Base-by-base conservation (phyloP, 2,797 vertebrate genomes). In the Falco novaeseelandiae region DNA sequence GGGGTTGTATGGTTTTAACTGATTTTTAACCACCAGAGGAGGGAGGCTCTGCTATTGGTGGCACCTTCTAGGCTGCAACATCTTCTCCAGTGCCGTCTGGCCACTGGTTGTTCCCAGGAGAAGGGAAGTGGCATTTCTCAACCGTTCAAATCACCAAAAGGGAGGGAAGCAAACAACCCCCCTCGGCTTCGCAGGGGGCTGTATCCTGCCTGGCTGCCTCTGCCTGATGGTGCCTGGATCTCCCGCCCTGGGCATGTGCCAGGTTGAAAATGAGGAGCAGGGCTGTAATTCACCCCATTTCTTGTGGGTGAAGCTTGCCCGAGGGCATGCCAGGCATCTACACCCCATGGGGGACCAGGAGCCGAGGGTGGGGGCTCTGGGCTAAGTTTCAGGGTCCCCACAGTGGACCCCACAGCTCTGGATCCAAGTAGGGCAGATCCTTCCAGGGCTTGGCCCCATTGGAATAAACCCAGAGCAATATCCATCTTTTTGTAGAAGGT, bases 341-440 rank as follows among this genome's bases (percentile, higher is more conserved):
- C 32, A 51, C 3, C 73, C n/a, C 67, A 14, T 0, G 0, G 8
- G 23, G 29, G 34, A 29, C 17, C 55, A 17, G 72, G 42, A 72
- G 0, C 34, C 14, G 0, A 2, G 18, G 1, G 15, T 6, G 70
- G 46, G 51, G 48, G 23, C 29, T n/a, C 34, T 10, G 22, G 44
- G 76, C 26, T 69, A 69, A 36, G 16, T 26, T 73, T 19, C 46
- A 58, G 59, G 48, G 8, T 54, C 30, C 36, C 42, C 55, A 30
- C 1, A 2, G n/a, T 3, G 1, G 8, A 30, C 5, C 42, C 62
- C 4, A 0, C 0, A 2, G 63, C 65, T 66, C 46, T 26, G 54
- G 42, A 74, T 42, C 76, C 81, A 55, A 71, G 32, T 46, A 70
- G 42, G 29, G 67, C 30, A 77, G 54, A 22, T 34, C 30, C 69